These are phyloP conservation scores for Varecia variegata DNA, from an alignment of 2,797 vertebrate species.

Conservation along the genomic window DNA sequence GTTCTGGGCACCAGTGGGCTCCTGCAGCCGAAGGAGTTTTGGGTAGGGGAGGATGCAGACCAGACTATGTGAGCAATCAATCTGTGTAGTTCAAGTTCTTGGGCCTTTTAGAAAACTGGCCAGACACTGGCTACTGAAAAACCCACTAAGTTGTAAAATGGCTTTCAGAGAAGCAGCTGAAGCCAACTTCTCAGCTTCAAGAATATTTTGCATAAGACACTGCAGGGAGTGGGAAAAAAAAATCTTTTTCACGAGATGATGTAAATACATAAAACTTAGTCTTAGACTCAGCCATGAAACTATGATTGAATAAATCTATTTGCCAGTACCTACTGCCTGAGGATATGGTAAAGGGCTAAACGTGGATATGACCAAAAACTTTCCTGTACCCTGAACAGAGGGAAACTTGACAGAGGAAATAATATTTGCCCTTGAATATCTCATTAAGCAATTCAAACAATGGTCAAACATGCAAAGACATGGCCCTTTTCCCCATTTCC, in stretches of 20 bases:
- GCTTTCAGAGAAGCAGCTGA: neutral
- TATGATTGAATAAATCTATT: neutral
- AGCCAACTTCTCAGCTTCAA: neutral
- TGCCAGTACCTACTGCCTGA: neutral
- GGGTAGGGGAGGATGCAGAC: neutral
- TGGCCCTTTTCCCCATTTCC: neutral
- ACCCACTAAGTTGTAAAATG: neutral
- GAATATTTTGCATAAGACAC: neutral
- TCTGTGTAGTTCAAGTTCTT: neutral
- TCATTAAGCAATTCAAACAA: neutral
- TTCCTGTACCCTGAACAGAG: neutral
- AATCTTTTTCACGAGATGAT: neutral
- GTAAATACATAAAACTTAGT: neutral
- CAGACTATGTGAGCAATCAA: neutral
- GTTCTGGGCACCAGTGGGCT: neutral
- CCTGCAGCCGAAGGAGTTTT: neutral
- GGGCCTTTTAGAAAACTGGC: neutral
- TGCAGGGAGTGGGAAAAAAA: neutral
- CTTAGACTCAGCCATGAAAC: neutral
- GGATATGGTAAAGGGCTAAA: neutral
- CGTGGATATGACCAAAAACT: neutral
- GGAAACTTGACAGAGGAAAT: neutral
- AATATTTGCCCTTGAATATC: neutral
- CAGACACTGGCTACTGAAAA: neutral
- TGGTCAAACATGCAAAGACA: neutral